phyloP scores from a whole-genome alignment of 53 echinoderm and acorn worm genomes.

The Temnopleurus reevesii region DNA sequence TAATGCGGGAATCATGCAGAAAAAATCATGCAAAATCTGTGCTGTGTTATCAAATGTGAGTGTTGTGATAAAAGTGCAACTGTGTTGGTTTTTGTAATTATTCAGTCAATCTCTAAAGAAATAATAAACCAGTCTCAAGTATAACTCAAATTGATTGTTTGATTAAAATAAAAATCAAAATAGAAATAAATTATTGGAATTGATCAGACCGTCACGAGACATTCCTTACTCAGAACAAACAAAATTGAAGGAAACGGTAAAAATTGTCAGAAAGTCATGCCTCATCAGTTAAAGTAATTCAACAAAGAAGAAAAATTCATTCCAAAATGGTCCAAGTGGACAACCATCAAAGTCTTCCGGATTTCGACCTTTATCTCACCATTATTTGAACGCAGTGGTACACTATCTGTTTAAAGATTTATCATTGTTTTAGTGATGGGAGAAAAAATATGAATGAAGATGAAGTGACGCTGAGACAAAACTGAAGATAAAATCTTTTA shows the following conservation, averaged over 20 bases:
- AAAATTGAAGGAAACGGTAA: neutral
- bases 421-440: neutral
- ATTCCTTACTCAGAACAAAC: slow-evolving; percentile 12
- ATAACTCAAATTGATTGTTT: neutral
- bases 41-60: slow-evolving; percentile 23
- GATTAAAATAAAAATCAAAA: neutral
- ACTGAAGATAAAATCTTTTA: neutral
- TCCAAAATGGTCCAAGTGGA: slow-evolving; percentile 33
- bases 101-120: slow-evolving; percentile 8
- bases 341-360: neutral
- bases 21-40: slow-evolving; percentile 10
- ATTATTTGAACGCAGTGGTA: neutral
- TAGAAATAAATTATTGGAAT: neutral
- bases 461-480: slow-evolving; percentile 2
- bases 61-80: neutral
- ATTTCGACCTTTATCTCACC: slow-evolving; percentile 43
- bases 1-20: neutral
- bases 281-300: slow-evolving; percentile 47
- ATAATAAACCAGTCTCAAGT: neutral
- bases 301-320: slow-evolving; percentile 52
- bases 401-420: slow-evolving; percentile 20
- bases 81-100: slow-evolving; percentile 11
- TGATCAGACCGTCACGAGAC: neutral
- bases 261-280: slow-evolving; percentile 47
- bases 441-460: slow-evolving; percentile 24